Evolutionary conservation across 1,140 invertebrate genomes (phyloP).

Genomic region (Drosophila rufa): DNA sequence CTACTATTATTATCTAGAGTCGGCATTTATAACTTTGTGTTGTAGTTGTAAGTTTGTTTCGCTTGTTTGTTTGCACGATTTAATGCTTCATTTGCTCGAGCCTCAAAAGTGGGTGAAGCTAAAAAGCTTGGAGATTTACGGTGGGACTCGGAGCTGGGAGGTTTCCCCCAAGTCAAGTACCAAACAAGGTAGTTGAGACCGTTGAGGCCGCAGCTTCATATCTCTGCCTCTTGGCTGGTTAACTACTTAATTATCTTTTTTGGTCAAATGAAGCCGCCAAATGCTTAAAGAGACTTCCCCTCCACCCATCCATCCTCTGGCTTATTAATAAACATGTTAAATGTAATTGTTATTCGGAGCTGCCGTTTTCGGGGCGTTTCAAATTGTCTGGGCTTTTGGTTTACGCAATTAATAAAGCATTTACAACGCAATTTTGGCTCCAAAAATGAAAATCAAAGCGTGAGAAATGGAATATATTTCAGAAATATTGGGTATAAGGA

Average conservation of each 20-base stretch:
- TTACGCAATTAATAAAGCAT: constrained; percentile 32
- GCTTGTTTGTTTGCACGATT: constrained; percentile 63
- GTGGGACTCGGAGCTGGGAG: constrained; percentile 6
- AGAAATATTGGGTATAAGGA: background rate
- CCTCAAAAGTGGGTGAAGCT: constrained; percentile 47
- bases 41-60: constrained; percentile 45
- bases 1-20: constrained; percentile 54
- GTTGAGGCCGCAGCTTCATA: constrained; percentile 21
- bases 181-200: constrained; percentile 46
- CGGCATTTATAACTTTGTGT: constrained; percentile 58
- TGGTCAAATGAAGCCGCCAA: constrained; percentile 51
- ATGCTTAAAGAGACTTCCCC: constrained; percentile 7
- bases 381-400: constrained; percentile 18
- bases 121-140: constrained; percentile 33
- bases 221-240: constrained; percentile 32
- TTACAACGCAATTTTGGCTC: constrained; percentile 11
- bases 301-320: constrained; percentile 7
- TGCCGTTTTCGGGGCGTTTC: constrained; percentile 38
- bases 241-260: constrained; percentile 56
- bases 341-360: constrained; percentile 58
- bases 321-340: constrained; percentile 65
- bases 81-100: constrained; percentile 61
- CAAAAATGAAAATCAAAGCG: constrained; percentile 20
- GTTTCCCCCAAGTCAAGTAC: constrained; percentile 20
- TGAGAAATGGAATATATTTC: background rate